A percentile compares a stretch with the other conserved stretches of the same genome.
Conservation (phyloP, 2,888 invertebrate species). For the Hirtodrosophila trivittata region DNA sequence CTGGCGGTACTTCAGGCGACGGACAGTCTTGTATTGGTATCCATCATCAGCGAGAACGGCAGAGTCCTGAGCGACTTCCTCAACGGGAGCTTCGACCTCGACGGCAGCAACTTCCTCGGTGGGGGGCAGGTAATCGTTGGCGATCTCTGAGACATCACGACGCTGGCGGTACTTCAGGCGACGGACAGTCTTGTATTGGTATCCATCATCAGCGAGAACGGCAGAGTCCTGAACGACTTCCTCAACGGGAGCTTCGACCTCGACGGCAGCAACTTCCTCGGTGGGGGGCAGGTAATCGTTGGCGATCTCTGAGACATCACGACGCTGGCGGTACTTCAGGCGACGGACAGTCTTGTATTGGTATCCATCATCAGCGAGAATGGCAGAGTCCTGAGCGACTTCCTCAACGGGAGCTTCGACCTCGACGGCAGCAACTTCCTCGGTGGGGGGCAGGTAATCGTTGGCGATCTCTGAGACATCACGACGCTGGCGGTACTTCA, state of each 20-base stretch:
- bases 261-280: conserved; percentile 14
- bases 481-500: conserved; percentile 60
- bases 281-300: conserved; percentile 47
- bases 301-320: conserved; percentile 59
- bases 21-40: conserved; percentile 68
- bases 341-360: conserved; percentile 67
- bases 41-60: conserved; percentile 52
- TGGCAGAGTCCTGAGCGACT: conserved; percentile 43
- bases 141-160: conserved; percentile 62
- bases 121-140: conserved; percentile 53
- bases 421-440: conserved; percentile 27
- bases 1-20: conserved; percentile 58
- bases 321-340: conserved; percentile 62
- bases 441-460: conserved; percentile 56
- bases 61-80: conserved; percentile 44
- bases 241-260: background rate
- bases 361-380: conserved; percentile 53
- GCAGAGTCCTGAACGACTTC: conserved; percentile 45
- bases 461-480: conserved; percentile 63
- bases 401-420: conserved; percentile 31
- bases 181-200: conserved; percentile 65
- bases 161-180: conserved; percentile 63
- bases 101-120: conserved; percentile 41
- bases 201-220: conserved; percentile 51
- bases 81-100: conserved; percentile 41